phyloP scores from a whole-genome alignment of 2,113 vertebrate species.

The Phylloscopus trochilus region DNA sequence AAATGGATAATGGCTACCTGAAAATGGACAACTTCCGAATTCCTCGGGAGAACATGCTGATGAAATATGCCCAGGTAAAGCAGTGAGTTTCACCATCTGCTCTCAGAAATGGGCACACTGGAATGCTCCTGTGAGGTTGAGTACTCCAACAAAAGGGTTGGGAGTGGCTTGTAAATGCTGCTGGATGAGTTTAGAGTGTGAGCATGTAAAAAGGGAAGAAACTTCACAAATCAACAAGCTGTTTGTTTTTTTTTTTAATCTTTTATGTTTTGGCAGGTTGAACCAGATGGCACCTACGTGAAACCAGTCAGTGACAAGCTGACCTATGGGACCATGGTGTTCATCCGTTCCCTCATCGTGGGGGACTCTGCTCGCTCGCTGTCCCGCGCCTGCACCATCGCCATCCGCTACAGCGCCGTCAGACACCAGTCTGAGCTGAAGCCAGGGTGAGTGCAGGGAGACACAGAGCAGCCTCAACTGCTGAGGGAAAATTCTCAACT shows the following conservation, averaged over 20 bases:
- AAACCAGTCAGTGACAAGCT: slow-evolving; percentile 92
- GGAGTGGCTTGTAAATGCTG: neutral
- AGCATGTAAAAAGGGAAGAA: neutral
- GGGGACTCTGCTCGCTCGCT: slow-evolving; percentile 78
- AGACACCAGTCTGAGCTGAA: slow-evolving; percentile 94
- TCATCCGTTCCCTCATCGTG: slow-evolving; percentile 90
- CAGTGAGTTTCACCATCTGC: neutral
- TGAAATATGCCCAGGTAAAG: slow-evolving; percentile 93
- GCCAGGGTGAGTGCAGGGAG: slow-evolving; percentile 76
- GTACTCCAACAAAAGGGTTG: neutral
- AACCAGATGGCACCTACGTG: slow-evolving; percentile 90
- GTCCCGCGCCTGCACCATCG: slow-evolving; percentile 88
- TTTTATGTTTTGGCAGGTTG: slow-evolving; percentile 75
- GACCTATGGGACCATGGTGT: slow-evolving; percentile 98
- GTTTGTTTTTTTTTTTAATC: neutral
- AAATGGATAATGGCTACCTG: slow-evolving; percentile 94
- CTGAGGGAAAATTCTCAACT: neutral
- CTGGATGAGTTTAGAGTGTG: neutral
- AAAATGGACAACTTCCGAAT: slow-evolving; percentile 94
- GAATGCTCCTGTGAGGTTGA: neutral
- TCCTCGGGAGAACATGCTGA: slow-evolving; percentile 95
- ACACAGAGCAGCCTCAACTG: neutral
- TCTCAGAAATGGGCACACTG: neutral
- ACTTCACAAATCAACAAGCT: neutral
- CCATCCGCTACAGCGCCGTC: slow-evolving; percentile 92